Evolutionary conservation across 1,140 invertebrate species (phyloP), one percentile per base, ranked within the genome.

Genomic region (Drosophila pallidifrons): DNA sequence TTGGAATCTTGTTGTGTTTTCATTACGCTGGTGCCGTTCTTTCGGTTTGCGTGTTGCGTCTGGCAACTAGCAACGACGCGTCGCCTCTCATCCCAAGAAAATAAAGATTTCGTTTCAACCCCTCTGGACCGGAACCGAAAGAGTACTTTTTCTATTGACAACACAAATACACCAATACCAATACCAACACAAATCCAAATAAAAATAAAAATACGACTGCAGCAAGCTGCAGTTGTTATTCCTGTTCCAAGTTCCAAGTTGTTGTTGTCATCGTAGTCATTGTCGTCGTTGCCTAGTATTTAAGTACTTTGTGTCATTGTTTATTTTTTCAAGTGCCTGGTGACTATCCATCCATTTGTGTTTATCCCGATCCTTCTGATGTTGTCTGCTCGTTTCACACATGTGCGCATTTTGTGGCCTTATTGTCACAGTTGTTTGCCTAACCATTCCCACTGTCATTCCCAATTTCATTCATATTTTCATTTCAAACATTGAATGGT

Each of bases 291-390:
- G 82, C 80, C 11, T 43, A 43, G 41, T 43, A 82, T 86, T 74
- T 82, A 69, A 87, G 82, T 81, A 88, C 82, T 87, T 88, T 87
- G 83, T 83, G 80, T 87, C 80, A 88, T 83, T 87, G 85, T 87
- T 87, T 88, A 87, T 87, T 87, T 88, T 87, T 61, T 68, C 72
- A 73, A 81, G 51, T 81, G 74, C 30, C 57, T 64, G 41, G 30
- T 69, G 47, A 61, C 43, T 67, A 65, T 65, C 51, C 76, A 65
- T 66, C 55, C 82, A 80, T 82, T 77, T 77, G 49, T 82, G 49
- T 77, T 79, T 71, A 57, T 59, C 65, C 79, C 52, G 68, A 69
- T 67, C 59, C 60, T 70, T 67, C 6, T 75, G 20, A 25, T 25
- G 63, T 63, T 65, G 73, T 45, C 46, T 47, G 49, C 54, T 67